Conservation (phyloP, 2,797 vertebrate species). For the Chiloscyllium punctatum region DNA sequence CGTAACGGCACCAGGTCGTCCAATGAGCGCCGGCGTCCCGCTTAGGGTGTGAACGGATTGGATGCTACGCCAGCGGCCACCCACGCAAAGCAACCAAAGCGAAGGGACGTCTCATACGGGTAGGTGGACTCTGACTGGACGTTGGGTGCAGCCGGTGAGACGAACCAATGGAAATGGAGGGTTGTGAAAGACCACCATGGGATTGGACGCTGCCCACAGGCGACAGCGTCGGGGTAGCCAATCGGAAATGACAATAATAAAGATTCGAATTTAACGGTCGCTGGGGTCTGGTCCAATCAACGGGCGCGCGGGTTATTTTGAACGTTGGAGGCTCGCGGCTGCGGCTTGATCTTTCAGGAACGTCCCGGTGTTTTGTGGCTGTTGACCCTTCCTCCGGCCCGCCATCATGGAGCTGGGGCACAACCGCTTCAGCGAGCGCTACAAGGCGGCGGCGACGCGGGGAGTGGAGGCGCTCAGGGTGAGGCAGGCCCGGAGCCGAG, state of each 20-base stretch:
- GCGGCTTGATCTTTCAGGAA: not conserved
- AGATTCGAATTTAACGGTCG: not conserved
- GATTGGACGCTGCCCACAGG: no score
- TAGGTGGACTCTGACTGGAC: not conserved
- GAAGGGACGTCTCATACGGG: not conserved
- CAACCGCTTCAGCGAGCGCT: slow-evolving; percentile 15
- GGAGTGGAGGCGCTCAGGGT: not conserved
- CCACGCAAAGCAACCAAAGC: not conserved
- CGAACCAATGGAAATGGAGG: not conserved
- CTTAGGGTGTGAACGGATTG: no score
- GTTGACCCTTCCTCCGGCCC: no score
- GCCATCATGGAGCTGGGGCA: not conserved
- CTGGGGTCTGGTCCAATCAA: not conserved
- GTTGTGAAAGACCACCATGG: accelerated
- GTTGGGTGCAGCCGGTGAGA: not conserved
- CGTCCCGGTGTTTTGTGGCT: no score
- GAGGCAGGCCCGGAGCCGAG: not conserved
- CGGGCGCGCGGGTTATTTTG: not conserved
- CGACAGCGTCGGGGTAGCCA: not conserved
- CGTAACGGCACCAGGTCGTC: not conserved
- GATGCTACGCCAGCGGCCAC: no score
- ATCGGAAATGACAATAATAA: not conserved
- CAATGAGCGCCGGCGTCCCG: not conserved
- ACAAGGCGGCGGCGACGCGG: not conserved
- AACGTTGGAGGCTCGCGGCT: not conserved